phyloP scores from a whole-genome alignment of 2,888 invertebrate genomes.

The Dryobotodes eremita region DNA sequence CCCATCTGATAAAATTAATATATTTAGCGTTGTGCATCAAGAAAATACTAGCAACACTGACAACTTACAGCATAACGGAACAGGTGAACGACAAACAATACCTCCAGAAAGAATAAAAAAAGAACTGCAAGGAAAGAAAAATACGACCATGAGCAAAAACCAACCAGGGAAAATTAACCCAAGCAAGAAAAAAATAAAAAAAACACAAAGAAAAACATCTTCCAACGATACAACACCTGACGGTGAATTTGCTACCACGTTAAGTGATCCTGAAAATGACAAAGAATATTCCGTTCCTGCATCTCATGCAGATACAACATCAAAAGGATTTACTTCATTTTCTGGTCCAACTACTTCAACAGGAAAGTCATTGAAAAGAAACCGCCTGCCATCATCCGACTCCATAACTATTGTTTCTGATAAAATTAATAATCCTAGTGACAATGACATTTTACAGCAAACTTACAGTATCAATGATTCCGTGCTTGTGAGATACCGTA shows the following conservation, averaged over 20 bases:
- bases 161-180: not conserved
- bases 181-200: slow-evolving; percentile 4
- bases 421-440: too few relatives aligned
- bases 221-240: slow-evolving; percentile 8
- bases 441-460: too few relatives aligned
- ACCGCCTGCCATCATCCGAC: not conserved
- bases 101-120: not conserved
- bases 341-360: slow-evolving; percentile 13
- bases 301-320: not conserved
- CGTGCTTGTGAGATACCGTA: slow-evolving; percentile 25
- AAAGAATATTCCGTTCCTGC: slow-evolving; percentile 5
- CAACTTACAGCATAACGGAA: too few relatives aligned
- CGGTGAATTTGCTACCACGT: not conserved
- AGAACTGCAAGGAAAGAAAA: slow-evolving; percentile 6
- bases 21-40: too few relatives aligned
- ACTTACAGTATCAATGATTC: too few relatives aligned
- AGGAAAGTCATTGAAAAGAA: not conserved
- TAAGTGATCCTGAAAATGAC: slow-evolving; percentile 1
- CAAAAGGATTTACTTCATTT: not conserved
- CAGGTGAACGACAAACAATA: too few relatives aligned
- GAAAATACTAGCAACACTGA: too few relatives aligned
- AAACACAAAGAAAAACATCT: slow-evolving; percentile 1
- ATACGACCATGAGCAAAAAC: slow-evolving; percentile 6
- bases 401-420: too few relatives aligned
- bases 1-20: too few relatives aligned